phyloP scores from a whole-genome alignment of 1,140 invertebrate genomes.

The Lordiphosa mommai region DNA sequence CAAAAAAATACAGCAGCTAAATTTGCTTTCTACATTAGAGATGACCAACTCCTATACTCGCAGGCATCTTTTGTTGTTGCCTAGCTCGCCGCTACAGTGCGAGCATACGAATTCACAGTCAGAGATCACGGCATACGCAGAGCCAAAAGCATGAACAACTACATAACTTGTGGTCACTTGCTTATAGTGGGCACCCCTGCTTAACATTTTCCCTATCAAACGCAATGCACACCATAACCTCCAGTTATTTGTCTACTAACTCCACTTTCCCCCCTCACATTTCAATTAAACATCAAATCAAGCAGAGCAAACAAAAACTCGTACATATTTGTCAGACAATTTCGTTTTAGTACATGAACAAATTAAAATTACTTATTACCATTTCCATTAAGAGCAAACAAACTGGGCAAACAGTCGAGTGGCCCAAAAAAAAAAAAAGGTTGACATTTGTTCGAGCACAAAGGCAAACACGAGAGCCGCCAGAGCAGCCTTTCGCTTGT shows the following conservation, averaged over 20 bases:
- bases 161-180: too few relatives aligned
- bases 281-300: conserved; percentile 50
- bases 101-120: too few relatives aligned
- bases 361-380: conserved; percentile 71
- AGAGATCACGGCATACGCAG: too few relatives aligned
- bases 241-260: not conserved
- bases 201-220: too few relatives aligned
- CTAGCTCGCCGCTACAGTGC: too few relatives aligned
- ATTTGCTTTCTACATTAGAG: too few relatives aligned
- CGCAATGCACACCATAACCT: too few relatives aligned
- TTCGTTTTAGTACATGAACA: conserved; percentile 53
- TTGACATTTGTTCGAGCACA: conserved; percentile 68
- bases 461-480: conserved; percentile 46
- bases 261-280: conserved; percentile 10
- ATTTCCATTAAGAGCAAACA: conserved; percentile 36
- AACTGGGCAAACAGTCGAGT: conserved; percentile 37
- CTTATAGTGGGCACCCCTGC: too few relatives aligned
- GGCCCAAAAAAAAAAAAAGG: conserved; percentile 27
- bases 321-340: conserved; percentile 57
- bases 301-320: conserved; percentile 38
- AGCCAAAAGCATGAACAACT: too few relatives aligned
- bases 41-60: too few relatives aligned
- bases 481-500: not conserved
- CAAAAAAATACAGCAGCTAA: too few relatives aligned
- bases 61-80: too few relatives aligned